phyloP scores from a whole-genome alignment of 1,140 invertebrate species.

The Saccostrea echinata region DNA sequence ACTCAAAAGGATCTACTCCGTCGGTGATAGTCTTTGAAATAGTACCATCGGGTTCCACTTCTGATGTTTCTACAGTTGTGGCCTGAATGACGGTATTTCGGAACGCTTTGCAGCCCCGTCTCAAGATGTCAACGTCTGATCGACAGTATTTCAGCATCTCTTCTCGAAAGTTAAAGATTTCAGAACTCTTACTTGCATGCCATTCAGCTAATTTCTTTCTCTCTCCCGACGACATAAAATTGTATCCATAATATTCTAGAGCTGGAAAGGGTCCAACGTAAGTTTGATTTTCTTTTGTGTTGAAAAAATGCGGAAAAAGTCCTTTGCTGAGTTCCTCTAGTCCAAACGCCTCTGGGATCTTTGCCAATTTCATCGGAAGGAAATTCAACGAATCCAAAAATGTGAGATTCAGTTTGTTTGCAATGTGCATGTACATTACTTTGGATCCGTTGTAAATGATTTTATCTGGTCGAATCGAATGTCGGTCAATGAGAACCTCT shows the following conservation, averaged over 20 bases:
- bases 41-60: constrained; percentile 12
- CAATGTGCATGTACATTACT: neutral
- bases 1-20: constrained; percentile 49
- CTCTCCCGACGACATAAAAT: constrained; percentile 41
- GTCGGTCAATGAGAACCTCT: constrained; percentile 38
- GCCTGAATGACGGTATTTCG: constrained; percentile 41
- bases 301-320: constrained; percentile 59
- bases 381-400: too few relatives aligned
- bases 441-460: constrained; percentile 8
- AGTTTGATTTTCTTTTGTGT: constrained; percentile 47
- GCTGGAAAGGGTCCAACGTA: constrained; percentile 52
- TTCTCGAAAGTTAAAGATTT: constrained; percentile 49
- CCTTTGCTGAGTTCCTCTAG: constrained; percentile 52
- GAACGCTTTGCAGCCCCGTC: constrained; percentile 46
- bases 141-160: constrained; percentile 52
- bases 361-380: constrained; percentile 47
- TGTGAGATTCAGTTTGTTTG: constrained; percentile 40
- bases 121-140: too few relatives aligned
- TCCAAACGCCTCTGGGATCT: constrained; percentile 53
- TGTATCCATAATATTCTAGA: constrained; percentile 39
- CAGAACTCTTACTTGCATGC: constrained; percentile 39
- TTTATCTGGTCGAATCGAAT: constrained; percentile 42
- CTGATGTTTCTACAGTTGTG: constrained; percentile 5
- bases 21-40: neutral
- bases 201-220: constrained; percentile 50